Conservation (phyloP, 1,140 invertebrate species). For the Hypothenemus hampei region DNA sequence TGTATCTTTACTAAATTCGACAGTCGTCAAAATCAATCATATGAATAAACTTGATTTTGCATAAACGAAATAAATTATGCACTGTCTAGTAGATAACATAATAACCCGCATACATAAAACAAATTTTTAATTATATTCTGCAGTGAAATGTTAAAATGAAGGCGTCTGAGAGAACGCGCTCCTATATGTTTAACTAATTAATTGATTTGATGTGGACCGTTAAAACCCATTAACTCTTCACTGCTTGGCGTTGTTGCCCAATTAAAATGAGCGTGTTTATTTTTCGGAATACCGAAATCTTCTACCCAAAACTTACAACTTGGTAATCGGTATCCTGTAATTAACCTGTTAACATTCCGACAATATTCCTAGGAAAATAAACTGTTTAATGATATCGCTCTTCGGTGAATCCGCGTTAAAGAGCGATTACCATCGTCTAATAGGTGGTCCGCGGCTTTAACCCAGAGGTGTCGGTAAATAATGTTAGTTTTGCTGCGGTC, state of each 20-base stretch:
- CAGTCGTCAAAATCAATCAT: too few species aligned
- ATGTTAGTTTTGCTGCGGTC: slow-evolving; percentile 4
- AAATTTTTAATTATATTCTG: slow-evolving; percentile 5
- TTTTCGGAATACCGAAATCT: neutral
- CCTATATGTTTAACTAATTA: too few species aligned
- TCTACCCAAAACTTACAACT: slow-evolving; percentile 5
- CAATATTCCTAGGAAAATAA: too few species aligned
- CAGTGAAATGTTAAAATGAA: neutral
- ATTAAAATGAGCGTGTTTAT: slow-evolving; percentile 7
- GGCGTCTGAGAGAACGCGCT: slow-evolving; percentile 8
- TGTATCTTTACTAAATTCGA: too few species aligned
- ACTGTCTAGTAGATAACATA: too few species aligned
- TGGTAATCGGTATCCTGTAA: neutral
- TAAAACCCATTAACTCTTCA: slow-evolving; percentile 23
- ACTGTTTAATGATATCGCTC: too few species aligned
- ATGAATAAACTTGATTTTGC: too few species aligned
- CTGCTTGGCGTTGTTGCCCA: slow-evolving; percentile 12
- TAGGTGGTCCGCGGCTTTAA: slow-evolving; percentile 17
- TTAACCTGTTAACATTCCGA: too few species aligned
- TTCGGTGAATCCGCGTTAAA: neutral
- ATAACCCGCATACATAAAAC: too few species aligned
- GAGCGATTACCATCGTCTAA: neutral
- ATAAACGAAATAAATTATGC: too few species aligned
- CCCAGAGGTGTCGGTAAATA: slow-evolving; percentile 13
- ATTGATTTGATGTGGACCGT: slow-evolving; percentile 16